Conservation (phyloP, 2,113 vertebrate genomes). For the Argyrosomus japonicus region DNA sequence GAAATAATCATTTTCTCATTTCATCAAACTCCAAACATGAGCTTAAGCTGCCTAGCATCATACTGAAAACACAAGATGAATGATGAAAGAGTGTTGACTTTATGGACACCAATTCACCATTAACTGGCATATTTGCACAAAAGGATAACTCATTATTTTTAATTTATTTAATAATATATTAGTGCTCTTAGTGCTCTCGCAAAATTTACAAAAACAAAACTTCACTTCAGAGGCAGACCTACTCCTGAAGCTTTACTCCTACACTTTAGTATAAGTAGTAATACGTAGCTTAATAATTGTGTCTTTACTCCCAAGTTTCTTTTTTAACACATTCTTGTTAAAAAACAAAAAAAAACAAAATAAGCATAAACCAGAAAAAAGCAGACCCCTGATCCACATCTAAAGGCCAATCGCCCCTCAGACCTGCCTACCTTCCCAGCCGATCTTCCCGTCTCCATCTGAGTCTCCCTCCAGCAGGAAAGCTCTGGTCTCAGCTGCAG, state of each 20-base stretch:
- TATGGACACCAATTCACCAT: not conserved
- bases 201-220: not conserved
- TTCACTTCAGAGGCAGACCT: not conserved
- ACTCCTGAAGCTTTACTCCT: not conserved
- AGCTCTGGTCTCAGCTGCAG: constrained; percentile 77
- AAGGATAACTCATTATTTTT: not conserved
- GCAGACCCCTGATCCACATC: not conserved
- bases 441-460: constrained; percentile 82
- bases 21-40: not conserved
- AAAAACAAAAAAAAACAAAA: not conserved
- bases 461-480: constrained; percentile 80
- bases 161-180: not conserved
- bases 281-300: not conserved
- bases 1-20: not conserved
- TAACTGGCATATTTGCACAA: not conserved
- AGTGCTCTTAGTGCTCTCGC: not conserved
- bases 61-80: not conserved
- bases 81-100: not conserved
- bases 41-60: constrained; percentile 18
- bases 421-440: constrained; percentile 75
- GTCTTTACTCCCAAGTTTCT: not conserved
- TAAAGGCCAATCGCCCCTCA: not conserved
- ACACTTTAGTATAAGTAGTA: not conserved
- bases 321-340: not conserved
- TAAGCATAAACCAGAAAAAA: not conserved